Evolutionary conservation across 2,797 vertebrate genomes (phyloP), one percentile per base, ranked within the genome.

Genomic region (Siniperca undulata): DNA sequence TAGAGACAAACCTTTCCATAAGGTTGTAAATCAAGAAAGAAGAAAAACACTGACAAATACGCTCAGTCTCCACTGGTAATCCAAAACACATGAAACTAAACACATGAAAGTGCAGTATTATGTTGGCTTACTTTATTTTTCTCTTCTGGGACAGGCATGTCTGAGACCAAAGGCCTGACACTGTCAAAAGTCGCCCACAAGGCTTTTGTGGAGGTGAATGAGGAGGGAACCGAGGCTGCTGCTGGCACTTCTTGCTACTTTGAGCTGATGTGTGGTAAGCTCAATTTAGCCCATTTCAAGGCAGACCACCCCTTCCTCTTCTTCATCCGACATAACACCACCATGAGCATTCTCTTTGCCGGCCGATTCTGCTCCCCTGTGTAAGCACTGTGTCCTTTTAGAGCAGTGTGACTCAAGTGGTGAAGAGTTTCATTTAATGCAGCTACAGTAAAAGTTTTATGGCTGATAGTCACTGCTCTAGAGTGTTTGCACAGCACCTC

Each of bases 121-220:
- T 48, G 48, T 50, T 20, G 7, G 19, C 8, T 20, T 20, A 50
- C 19, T 5, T 36, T 9, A 61, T 50, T 19, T 58, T 20, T 17
- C 7, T 66, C 10, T 48, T 73, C 16, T 38, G 55, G 74, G 4
- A 68, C 67, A 90, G 96, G 94, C 36, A 97, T 98, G 85, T 97
- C 96, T 4, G 19, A 81, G 1, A 76, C 40, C 58, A 92, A 91
- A 0, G 88, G 95, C 17, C 91, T 98, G 70, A 79, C 91, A 0
- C 59, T 98, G 16, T 97, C 97, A 30, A 91, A 96, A 75, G 96
- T 97, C 13, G 65, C 96, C 27, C 98, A 98, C 91, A 97, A 97
- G 91, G 93, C 96, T 66, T 95, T 93, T 6, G 92, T 98, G 58
- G 94, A 97, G 16, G 96, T 99, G 58, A 97, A 96, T 1, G 89